These are phyloP conservation scores for Falco peregrinus DNA, from an alignment of 2,797 vertebrate genomes.

Conservation along the genomic window DNA sequence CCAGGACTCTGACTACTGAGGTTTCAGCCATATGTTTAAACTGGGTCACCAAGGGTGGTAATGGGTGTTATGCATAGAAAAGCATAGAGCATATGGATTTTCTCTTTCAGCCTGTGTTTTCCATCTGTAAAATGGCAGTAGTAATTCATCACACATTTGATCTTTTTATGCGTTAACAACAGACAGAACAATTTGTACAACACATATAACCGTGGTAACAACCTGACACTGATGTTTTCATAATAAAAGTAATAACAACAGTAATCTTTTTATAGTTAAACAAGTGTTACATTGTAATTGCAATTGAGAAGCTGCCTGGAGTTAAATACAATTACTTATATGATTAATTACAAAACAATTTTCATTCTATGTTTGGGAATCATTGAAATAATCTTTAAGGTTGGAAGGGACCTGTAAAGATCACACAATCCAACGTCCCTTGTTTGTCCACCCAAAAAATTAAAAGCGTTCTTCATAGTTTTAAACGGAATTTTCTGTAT, in stretches of 20 bases:
- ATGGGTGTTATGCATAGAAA: background rate
- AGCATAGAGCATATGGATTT: background rate
- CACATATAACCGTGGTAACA: background rate
- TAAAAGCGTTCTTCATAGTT: background rate
- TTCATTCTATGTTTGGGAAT: background rate
- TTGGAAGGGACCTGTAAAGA: background rate
- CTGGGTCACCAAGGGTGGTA: background rate
- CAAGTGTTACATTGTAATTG: background rate
- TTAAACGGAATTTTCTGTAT: background rate
- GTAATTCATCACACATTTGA: background rate
- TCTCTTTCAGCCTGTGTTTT: background rate
- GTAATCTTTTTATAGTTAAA: background rate
- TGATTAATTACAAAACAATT: background rate
- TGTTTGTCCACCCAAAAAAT: background rate
- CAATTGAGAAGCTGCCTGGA: background rate
- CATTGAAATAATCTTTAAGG: background rate
- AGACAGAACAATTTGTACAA: background rate
- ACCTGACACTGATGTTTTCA: fast-evolving
- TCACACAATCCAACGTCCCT: background rate
- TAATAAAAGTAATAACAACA: background rate
- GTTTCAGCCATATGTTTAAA: background rate
- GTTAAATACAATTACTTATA: background rate
- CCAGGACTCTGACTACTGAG: too few relatives aligned
- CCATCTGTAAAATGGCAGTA: background rate
- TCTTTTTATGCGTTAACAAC: background rate